phyloP scores from a whole-genome alignment of 1,140 invertebrate genomes.

The Leptinotarsa lineolata region DNA sequence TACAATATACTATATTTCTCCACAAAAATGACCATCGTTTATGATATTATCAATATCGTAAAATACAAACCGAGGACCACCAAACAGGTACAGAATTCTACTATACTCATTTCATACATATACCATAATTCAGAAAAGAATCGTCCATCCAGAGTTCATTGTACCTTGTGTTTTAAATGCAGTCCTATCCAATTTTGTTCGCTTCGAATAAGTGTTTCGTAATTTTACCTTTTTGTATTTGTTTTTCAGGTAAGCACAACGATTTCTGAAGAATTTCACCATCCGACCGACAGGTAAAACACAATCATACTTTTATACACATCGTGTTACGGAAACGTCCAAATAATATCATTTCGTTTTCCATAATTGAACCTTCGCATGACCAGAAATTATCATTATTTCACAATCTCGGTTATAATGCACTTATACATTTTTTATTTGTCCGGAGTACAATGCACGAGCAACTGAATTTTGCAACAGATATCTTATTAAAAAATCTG shows the following conservation, averaged over 20 bases:
- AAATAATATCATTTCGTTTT: background rate
- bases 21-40: no score
- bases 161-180: no score
- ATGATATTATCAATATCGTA: no score
- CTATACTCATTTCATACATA: no score
- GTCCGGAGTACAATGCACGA: background rate
- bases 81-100: no score
- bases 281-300: background rate
- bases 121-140: no score
- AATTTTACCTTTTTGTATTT: background rate
- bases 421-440: background rate
- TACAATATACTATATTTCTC: no score
- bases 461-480: background rate
- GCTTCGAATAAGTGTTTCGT: no score
- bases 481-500: background rate
- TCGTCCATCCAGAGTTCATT: no score
- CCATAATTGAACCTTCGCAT: background rate
- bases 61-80: no score
- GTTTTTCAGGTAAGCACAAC: slow-evolving; percentile 4
- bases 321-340: background rate
- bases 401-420: background rate
- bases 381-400: background rate
- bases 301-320: background rate
- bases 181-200: no score
- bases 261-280: background rate